Conservation (phyloP, 2,888 invertebrate genomes). For the Apodemia mormo region DNA sequence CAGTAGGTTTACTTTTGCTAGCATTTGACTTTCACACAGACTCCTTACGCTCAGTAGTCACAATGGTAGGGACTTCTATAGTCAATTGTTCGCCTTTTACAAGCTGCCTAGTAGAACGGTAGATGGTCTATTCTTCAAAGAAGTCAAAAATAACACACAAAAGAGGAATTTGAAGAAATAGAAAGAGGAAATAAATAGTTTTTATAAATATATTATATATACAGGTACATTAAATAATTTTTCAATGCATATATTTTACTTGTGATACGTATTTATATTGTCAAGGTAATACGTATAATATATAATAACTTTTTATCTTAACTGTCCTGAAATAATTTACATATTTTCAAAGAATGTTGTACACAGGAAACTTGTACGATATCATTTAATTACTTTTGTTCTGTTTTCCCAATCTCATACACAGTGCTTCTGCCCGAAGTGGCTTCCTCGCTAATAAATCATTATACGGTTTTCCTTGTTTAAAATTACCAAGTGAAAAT, state of each 20-base stretch:
- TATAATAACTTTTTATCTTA: background rate
- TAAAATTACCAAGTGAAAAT: conserved; percentile 17
- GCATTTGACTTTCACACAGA: too few species aligned
- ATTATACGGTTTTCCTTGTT: conserved; percentile 18
- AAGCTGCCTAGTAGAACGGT: too few species aligned
- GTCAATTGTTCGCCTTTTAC: too few species aligned
- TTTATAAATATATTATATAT: too few species aligned
- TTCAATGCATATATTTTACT: background rate
- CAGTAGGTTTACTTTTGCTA: too few species aligned
- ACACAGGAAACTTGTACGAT: conserved; percentile 21
- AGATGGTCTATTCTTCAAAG: too few species aligned
- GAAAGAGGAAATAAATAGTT: too few species aligned
- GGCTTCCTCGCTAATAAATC: conserved; percentile 16
- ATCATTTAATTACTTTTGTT: conserved; percentile 23
- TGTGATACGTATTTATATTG: background rate
- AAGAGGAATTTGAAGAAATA: too few species aligned
- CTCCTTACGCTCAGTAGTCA: too few species aligned
- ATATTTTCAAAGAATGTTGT: conserved; percentile 14
- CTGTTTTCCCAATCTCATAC: conserved; percentile 16
- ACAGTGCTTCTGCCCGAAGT: conserved; percentile 3
- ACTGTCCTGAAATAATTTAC: background rate
- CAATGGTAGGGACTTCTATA: too few species aligned
- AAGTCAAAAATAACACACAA: too few species aligned
- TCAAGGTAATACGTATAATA: background rate
- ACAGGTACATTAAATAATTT: too few species aligned